A percentile compares a stretch with the other conserved stretches of the same genome.
Evolutionary conservation across 2,113 vertebrate species (phyloP).

Genomic region (Paradisaea rubra): DNA sequence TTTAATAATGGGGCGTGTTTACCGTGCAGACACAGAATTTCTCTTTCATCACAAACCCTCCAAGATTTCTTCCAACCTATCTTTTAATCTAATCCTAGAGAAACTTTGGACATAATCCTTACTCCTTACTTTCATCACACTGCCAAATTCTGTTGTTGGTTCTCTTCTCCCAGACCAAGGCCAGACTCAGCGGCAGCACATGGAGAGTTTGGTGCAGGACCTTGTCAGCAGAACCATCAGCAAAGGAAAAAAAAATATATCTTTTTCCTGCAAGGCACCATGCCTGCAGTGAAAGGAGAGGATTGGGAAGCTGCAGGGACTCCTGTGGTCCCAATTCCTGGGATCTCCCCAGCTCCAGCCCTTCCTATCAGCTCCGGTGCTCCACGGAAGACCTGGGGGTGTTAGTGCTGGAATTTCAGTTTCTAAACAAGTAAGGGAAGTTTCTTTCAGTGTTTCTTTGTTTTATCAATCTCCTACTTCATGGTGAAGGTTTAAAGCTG

Average conservation of each 20-base stretch:
- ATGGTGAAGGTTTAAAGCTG: neutral
- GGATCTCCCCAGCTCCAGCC: neutral
- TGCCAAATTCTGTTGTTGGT: neutral
- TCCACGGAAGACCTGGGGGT: neutral
- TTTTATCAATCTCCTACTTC: neutral
- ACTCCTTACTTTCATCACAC: rapidly evolving
- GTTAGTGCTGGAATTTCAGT: neutral
- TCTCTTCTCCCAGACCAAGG: neutral
- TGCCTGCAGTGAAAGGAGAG: neutral
- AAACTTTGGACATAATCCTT: neutral
- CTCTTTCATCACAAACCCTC: neutral
- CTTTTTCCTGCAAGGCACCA: neutral
- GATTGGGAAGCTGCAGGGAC: neutral
- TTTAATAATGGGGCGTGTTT: neutral
- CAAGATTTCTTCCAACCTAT: neutral
- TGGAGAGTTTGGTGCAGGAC: rapidly evolving
- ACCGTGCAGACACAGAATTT: neutral
- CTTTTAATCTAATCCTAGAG: neutral
- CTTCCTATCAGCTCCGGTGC: neutral
- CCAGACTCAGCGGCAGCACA: rapidly evolving
- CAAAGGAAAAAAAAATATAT: rapidly evolving
- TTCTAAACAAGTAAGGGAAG: neutral
- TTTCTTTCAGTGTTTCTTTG: neutral
- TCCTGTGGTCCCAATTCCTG: rapidly evolving
- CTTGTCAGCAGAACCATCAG: neutral